phyloP scores from a whole-genome alignment of 2,888 invertebrate species.

The Drosophila mettleri region DNA sequence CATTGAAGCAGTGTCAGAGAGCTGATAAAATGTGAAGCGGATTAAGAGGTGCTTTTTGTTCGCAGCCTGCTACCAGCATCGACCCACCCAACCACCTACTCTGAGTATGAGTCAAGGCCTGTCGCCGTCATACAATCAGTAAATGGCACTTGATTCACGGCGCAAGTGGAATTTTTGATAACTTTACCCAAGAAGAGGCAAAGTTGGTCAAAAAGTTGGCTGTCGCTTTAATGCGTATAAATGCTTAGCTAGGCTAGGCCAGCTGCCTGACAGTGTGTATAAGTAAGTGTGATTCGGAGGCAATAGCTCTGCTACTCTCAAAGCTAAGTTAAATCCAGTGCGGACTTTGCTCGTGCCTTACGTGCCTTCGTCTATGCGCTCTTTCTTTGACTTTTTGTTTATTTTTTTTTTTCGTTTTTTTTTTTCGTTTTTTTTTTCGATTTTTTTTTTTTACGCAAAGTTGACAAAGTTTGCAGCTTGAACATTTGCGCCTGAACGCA shows the following conservation, averaged over 20 bases:
- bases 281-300: constrained; percentile 43
- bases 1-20: constrained; percentile 71
- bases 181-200: constrained; percentile 64
- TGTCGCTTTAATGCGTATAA: constrained; percentile 78
- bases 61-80: constrained; percentile 12
- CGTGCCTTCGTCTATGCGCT: constrained; percentile 49
- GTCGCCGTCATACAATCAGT: constrained; percentile 71
- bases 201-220: constrained; percentile 77
- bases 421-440: too few species aligned
- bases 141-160: constrained; percentile 81
- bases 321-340: constrained; percentile 77
- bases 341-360: constrained; percentile 69
- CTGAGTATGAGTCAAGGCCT: constrained; percentile 16
- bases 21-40: constrained; percentile 81
- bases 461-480: constrained; percentile 74
- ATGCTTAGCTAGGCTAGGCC: constrained; percentile 50
- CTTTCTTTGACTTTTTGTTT: constrained; percentile 26
- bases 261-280: constrained; percentile 22
- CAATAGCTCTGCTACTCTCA: constrained; percentile 43
- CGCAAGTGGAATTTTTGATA: constrained; percentile 81
- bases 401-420: constrained; percentile 19
- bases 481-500: constrained; percentile 73
- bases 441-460: constrained; percentile 50
- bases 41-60: constrained; percentile 63
- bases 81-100: neutral